These are phyloP conservation scores for Sander vitreus DNA, from an alignment of 2,113 vertebrate genomes.

Conservation along the genomic window DNA sequence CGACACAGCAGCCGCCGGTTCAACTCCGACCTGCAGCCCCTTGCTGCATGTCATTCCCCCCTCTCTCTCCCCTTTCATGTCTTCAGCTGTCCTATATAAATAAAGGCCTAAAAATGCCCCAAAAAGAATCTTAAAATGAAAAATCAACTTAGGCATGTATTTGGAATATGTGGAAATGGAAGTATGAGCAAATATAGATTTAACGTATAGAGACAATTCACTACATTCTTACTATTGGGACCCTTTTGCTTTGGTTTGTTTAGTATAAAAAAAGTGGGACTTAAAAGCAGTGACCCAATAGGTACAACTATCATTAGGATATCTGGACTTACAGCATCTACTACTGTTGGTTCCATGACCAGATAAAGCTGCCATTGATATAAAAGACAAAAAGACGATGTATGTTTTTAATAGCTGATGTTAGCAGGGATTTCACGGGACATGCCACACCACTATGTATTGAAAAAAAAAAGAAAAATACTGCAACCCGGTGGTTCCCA, in stretches of 20 bases:
- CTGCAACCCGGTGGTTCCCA: background rate
- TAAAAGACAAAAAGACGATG: background rate
- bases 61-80: too few relatives aligned
- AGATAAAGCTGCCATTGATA: background rate
- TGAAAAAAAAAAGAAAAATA: background rate
- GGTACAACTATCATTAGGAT: background rate
- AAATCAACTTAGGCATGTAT: too few relatives aligned
- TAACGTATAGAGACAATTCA: background rate
- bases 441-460: background rate
- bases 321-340: background rate
- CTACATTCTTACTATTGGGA: background rate
- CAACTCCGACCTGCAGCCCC: too few relatives aligned
- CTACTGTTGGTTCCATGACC: background rate
- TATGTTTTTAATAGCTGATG: background rate
- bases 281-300: conserved; percentile 7
- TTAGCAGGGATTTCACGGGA: background rate
- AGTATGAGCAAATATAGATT: conserved; percentile 17
- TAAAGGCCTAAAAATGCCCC: too few relatives aligned
- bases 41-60: too few relatives aligned
- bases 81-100: too few relatives aligned
- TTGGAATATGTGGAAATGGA: background rate
- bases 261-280: conserved; percentile 1
- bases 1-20: too few relatives aligned
- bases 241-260: background rate
- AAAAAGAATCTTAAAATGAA: too few relatives aligned